phyloP scores from a whole-genome alignment of 92 coral and sea anemone species.

The Siderastrea radians region DNA sequence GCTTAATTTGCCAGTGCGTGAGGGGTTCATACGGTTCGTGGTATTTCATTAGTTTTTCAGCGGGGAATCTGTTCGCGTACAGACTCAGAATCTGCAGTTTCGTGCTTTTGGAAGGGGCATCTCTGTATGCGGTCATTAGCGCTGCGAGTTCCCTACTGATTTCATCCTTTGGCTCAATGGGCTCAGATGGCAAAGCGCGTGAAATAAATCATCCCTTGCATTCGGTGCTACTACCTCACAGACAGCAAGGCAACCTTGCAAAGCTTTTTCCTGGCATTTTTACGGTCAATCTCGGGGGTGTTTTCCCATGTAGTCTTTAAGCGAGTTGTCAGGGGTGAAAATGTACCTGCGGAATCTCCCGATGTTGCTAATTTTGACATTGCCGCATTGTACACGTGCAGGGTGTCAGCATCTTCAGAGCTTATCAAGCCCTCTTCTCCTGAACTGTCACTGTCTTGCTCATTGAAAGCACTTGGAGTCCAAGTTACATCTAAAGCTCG shows the following conservation, averaged over 20 bases:
- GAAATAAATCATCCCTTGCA: conserved; percentile 64
- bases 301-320: too few relatives aligned
- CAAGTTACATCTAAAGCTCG: conserved; percentile 24
- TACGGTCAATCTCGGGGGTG: conserved; percentile 47
- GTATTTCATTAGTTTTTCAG: conserved; percentile 49
- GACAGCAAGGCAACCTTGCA: conserved; percentile 69
- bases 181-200: conserved; percentile 41
- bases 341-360: too few relatives aligned
- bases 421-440: too few relatives aligned
- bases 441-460: conserved; percentile 4
- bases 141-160: conserved; percentile 53
- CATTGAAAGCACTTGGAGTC: conserved; percentile 24
- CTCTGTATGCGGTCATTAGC: conserved; percentile 71
- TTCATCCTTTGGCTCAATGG: conserved; percentile 19
- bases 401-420: too few relatives aligned
- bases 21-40: conserved; percentile 59
- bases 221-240: conserved; percentile 80
- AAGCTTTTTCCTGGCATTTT: conserved; percentile 55
- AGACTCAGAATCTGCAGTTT: conserved; percentile 78
- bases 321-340: too few relatives aligned
- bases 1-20: conserved; percentile 67
- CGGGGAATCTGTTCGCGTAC: conserved; percentile 54
- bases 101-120: conserved; percentile 68
- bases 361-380: too few relatives aligned
- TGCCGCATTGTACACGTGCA: too few relatives aligned